A percentile compares a stretch with the other conserved stretches of the same genome.
phyloP scores from a whole-genome alignment of 2,113 vertebrate species.

The Axis porcinus region DNA sequence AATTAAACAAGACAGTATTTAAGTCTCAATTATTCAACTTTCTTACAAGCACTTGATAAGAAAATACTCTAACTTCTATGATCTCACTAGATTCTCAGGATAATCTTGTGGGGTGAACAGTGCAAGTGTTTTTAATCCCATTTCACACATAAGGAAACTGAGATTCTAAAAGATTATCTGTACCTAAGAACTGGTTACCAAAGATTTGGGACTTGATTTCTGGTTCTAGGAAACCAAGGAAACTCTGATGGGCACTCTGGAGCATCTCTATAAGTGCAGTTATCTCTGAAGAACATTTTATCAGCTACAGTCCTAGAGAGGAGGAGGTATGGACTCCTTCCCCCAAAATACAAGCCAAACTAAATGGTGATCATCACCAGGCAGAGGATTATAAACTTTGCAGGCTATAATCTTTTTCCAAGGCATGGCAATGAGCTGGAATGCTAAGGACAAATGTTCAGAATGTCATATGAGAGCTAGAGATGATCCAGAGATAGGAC shows the following conservation, averaged over 20 bases:
- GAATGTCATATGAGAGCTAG: background rate
- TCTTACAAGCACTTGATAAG: background rate
- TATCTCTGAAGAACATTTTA: background rate
- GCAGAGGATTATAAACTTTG: background rate
- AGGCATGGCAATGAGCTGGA: background rate
- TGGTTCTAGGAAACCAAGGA: background rate
- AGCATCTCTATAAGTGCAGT: background rate
- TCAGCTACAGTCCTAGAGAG: background rate
- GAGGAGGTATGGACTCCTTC: background rate
- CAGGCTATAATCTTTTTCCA: background rate
- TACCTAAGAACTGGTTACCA: background rate
- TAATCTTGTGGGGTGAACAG: background rate
- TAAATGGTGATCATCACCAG: background rate
- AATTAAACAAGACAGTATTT: background rate
- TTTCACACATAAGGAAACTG: background rate
- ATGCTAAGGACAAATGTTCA: background rate
- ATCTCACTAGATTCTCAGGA: constrained; percentile 20
- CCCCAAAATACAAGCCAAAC: background rate
- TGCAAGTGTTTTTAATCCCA: background rate
- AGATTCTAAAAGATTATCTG: background rate
- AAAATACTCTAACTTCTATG: background rate
- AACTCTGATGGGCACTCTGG: background rate
- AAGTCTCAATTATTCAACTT: background rate
- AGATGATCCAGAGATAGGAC: background rate
- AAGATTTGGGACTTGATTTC: background rate